A percentile compares a stretch with the other conserved stretches of the same genome.
These are phyloP conservation scores for Delphinus delphis DNA, from an alignment of 2,113 vertebrate genomes.

Conservation along the genomic window DNA sequence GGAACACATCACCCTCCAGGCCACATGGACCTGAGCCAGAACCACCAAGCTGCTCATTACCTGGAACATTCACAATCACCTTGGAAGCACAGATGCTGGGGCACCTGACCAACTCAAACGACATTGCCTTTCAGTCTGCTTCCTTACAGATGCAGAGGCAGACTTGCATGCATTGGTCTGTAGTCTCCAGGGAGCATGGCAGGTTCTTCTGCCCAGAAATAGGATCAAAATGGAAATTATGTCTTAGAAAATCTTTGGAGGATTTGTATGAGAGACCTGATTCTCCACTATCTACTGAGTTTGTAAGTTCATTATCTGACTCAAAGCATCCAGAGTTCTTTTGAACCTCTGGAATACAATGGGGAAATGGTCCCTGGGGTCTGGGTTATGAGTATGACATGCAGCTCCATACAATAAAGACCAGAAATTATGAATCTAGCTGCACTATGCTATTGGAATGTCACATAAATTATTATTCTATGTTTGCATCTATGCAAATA, in stretches of 20 bases:
- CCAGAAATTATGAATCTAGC: neutral
- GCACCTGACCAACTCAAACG: neutral
- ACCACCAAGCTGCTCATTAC: neutral
- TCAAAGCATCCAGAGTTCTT: neutral
- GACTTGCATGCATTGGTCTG: neutral
- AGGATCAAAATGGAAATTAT: constrained; percentile 27
- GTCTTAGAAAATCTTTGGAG: neutral
- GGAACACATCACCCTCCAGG: neutral
- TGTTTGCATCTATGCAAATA: neutral
- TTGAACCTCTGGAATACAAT: neutral
- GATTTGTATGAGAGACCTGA: neutral
- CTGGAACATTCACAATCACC: neutral
- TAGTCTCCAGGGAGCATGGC: neutral
- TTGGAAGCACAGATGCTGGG: constrained; percentile 24
- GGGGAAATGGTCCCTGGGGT: neutral
- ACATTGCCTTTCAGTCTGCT: neutral
- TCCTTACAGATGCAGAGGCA: neutral
- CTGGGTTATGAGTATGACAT: neutral
- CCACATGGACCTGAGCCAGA: neutral
- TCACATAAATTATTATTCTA: neutral
- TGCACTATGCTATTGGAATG: neutral
- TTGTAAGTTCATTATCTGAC: neutral
- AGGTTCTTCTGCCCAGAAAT: neutral
- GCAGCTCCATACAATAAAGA: neutral
- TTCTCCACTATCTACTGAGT: neutral